Percentiles rank a stretch among this genome's conserved stretches.
Conservation (phyloP, 2,797 vertebrate genomes). For the Diplodus sargus region DNA sequence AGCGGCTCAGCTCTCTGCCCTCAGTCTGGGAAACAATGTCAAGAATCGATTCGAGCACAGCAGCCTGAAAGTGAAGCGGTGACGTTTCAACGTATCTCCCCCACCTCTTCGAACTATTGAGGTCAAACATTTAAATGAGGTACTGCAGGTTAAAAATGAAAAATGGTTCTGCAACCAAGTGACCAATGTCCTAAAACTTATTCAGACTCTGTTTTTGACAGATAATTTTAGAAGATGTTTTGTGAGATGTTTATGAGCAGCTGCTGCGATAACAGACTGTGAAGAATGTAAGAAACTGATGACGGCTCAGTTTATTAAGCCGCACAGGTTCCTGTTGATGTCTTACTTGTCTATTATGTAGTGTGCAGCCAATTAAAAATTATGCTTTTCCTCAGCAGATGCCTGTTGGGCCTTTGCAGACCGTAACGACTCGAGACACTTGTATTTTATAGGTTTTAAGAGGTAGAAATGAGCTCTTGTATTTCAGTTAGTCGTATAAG, state of each 20-base stretch:
- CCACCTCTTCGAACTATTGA: background rate
- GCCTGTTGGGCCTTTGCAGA: background rate
- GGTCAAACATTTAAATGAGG: background rate
- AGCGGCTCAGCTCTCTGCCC: background rate
- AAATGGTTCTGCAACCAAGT: background rate
- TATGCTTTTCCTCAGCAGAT: background rate
- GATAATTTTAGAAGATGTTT: background rate
- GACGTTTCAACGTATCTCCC: background rate
- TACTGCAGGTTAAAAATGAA: background rate
- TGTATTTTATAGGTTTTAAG: background rate
- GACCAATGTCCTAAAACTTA: background rate
- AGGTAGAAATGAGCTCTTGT: background rate
- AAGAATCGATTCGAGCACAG: background rate
- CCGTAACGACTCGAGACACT: background rate
- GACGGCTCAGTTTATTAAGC: background rate
- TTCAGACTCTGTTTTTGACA: background rate
- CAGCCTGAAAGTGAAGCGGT: background rate
- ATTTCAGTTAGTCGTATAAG: background rate
- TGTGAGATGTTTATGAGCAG: background rate
- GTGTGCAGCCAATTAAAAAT: background rate
- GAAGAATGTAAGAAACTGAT: background rate
- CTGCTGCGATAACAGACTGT: background rate
- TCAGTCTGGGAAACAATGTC: background rate
- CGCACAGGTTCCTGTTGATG: background rate
- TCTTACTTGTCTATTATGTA: conserved; percentile 1